These are phyloP conservation scores for Cottus gobio DNA, from an alignment of 2,113 vertebrate species.

Conservation along the genomic window DNA sequence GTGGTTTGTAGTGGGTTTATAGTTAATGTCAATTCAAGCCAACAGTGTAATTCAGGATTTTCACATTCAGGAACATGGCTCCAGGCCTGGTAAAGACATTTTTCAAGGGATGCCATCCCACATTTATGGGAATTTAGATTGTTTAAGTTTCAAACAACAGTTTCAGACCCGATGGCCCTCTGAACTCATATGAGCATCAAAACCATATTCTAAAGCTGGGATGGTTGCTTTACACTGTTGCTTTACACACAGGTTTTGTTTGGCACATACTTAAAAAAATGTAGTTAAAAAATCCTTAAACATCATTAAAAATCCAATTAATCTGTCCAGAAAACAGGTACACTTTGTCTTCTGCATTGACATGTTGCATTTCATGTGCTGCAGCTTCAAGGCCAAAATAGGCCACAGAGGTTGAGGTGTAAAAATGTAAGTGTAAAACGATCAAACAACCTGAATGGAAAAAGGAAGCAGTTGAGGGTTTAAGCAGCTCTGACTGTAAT, in stretches of 20 bases:
- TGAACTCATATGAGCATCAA: not conserved
- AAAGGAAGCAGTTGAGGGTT: conserved; percentile 24
- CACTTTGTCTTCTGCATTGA: not conserved
- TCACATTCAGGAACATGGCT: not conserved
- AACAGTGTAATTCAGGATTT: conserved; percentile 3
- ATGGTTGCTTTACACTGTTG: conserved; percentile 26
- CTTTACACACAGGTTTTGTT: conserved; percentile 23
- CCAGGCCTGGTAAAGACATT: no score
- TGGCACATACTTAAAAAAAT: not conserved
- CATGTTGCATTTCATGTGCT: conserved; percentile 14
- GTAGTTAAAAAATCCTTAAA: not conserved
- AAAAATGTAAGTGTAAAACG: conserved; percentile 27
- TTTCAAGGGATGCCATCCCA: not conserved
- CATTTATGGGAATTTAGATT: not conserved
- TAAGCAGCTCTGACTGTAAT: conserved; percentile 66
- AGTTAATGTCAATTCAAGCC: not conserved
- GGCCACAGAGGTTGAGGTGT: not conserved
- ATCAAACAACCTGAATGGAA: conserved; percentile 38
- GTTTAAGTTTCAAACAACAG: not conserved
- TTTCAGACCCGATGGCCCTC: not conserved
- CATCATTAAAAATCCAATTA: conserved; percentile 20
- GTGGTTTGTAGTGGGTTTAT: not conserved
- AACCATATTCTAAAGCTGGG: not conserved
- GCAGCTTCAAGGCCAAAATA: conserved; percentile 11
- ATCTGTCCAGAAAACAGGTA: not conserved